Evolutionary conservation across 1,140 invertebrate genomes (phyloP).

Genomic region (Uloborus diversus): DNA sequence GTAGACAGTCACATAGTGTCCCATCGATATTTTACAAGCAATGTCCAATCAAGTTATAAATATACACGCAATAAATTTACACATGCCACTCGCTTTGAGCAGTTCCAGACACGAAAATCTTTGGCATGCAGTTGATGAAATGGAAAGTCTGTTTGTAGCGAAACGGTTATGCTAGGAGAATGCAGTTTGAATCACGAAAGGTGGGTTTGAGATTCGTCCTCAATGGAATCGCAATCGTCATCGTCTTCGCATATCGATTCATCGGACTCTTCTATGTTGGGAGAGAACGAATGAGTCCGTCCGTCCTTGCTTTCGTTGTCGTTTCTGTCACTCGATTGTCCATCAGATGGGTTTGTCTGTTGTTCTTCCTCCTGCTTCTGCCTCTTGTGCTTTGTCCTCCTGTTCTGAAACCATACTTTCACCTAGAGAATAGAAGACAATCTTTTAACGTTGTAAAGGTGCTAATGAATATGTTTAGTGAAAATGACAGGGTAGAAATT

Average conservation of each 20-base stretch:
- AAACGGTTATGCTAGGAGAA: no score
- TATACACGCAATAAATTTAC: no score
- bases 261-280: conserved; percentile 30
- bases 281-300: background rate
- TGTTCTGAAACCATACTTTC: conserved; percentile 99
- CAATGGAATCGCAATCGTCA: conserved; percentile 21
- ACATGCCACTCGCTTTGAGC: no score
- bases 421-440: conserved; percentile 75
- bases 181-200: conserved; percentile 38
- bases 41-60: no score
- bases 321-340: conserved; percentile 1
- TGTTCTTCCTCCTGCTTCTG: conserved; percentile 94
- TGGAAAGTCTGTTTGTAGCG: no score
- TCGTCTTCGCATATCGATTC: conserved; percentile 41
- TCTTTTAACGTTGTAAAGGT: no score
- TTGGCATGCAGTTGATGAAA: no score
- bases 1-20: no score
- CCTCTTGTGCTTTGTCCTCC: conserved; percentile 96
- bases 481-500: no score
- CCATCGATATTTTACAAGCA: no score
- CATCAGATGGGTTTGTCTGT: conserved; percentile 60
- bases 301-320: conserved; percentile 16
- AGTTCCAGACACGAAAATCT: no score
- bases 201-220: background rate
- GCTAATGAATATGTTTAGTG: no score